Evolutionary conservation across 2,888 invertebrate species (phyloP).

Genomic region (Latheticus oryzae): DNA sequence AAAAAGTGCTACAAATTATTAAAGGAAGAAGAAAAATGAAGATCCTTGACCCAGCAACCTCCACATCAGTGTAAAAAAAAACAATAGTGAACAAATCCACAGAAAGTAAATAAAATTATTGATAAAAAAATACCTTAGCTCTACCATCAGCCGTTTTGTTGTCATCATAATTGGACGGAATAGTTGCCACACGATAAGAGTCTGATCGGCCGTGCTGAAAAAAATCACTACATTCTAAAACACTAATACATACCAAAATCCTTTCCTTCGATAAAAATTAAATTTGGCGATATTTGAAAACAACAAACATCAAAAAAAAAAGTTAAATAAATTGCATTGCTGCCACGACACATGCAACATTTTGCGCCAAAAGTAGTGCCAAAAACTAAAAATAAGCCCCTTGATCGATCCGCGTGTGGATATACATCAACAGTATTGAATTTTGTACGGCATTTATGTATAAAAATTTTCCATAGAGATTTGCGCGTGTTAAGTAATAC

Average conservation of each 20-base stretch:
- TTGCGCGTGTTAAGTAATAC: slow-evolving; percentile 7
- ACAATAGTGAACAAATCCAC: slow-evolving; percentile 12
- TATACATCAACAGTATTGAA: too few relatives aligned
- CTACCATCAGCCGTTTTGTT: slow-evolving; percentile 95
- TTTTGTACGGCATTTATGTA: too few relatives aligned
- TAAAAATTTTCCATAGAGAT: slow-evolving; percentile 16
- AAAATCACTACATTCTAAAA: slow-evolving; percentile 48
- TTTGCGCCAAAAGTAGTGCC: slow-evolving; percentile 20
- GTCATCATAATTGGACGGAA: slow-evolving; percentile 92
- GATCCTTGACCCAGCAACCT: slow-evolving; percentile 35
- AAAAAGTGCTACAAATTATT: slow-evolving; percentile 24
- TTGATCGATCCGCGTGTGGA: slow-evolving; percentile 16
- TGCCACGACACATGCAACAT: slow-evolving; percentile 7
- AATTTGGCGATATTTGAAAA: slow-evolving; percentile 31
- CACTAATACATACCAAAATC: slow-evolving; percentile 39
- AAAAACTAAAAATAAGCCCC: slow-evolving; percentile 34
- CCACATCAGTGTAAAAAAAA: slow-evolving; percentile 13
- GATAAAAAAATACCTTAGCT: slow-evolving; percentile 83
- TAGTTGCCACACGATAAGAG: slow-evolving; percentile 97
- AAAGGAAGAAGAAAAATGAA: slow-evolving; percentile 30
- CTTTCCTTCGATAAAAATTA: slow-evolving; percentile 43
- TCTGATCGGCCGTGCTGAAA: slow-evolving; percentile 92
- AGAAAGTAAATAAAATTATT: slow-evolving; percentile 10
- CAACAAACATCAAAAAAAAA: slow-evolving; percentile 8
- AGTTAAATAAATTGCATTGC: slow-evolving; percentile 29